These are phyloP conservation scores for Teleopsis dalmanni DNA, from an alignment of 1,140 invertebrate genomes.

Conservation along the genomic window DNA sequence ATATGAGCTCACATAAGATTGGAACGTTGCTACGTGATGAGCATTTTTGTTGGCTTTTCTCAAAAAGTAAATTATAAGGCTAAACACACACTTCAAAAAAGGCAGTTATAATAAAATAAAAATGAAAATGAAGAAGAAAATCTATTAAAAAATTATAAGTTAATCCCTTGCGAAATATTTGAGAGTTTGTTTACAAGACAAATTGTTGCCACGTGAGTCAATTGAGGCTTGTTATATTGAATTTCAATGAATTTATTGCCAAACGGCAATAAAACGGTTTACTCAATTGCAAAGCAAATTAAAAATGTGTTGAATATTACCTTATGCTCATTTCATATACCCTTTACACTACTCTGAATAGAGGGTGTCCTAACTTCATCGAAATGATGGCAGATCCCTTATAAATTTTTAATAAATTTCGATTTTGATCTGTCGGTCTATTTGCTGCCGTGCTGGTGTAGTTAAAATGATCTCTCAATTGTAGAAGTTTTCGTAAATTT, in stretches of 20 bases:
- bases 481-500: too few relatives aligned
- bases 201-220: conserved; percentile 16
- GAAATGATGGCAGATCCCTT: too few relatives aligned
- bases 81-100: background rate
- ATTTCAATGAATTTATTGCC: background rate
- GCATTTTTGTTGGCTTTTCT: conserved; percentile 15
- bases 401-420: too few relatives aligned
- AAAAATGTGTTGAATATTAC: background rate
- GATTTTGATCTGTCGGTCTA: too few relatives aligned
- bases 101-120: background rate
- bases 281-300: background rate
- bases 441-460: too few relatives aligned
- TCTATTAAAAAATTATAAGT: conserved; percentile 19
- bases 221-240: conserved; percentile 8
- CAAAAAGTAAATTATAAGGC: background rate
- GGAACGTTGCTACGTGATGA: conserved; percentile 11
- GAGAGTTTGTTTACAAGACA: conserved; percentile 15
- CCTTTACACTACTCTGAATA: too few relatives aligned
- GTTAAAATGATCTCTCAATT: too few relatives aligned
- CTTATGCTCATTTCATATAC: background rate
- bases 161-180: conserved; percentile 15
- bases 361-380: too few relatives aligned
- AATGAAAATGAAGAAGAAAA: conserved; percentile 8
- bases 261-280: background rate
- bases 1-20: conserved; percentile 7